Evolutionary conservation across 2,888 invertebrate genomes (phyloP), one percentile per base, ranked within the genome.

Genomic region (Frankliniella fusca): DNA sequence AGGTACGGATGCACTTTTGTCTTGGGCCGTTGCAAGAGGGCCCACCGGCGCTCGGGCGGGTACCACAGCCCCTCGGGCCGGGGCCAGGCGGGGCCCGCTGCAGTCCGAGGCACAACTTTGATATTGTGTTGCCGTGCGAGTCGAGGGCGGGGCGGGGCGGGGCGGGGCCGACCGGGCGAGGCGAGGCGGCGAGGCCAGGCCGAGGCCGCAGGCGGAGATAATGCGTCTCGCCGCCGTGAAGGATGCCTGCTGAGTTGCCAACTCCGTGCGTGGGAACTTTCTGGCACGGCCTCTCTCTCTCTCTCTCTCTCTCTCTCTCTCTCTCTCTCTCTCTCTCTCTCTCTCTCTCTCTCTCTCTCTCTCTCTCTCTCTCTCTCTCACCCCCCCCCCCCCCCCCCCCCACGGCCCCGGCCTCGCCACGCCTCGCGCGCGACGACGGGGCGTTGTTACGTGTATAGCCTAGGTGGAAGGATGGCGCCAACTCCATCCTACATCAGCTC

Each of bases 241-340:
- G 70, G 70, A 76, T 76, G 70, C 70, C 70, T 76, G 70, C 70
- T 23, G 70, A 76, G 70, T 76, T 76, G 70, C 70, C 70, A 76
- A 76, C 70, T 76, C 70, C 70, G 70, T 76, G 70, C 70, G 70
- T 76, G 70, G 70, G 23, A 76, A 76, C 70, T 76, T 76, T 76
- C 70, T 76, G 70, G 23, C 54, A 54, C 54, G n/a, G 23, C n/a
- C 70, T 54, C 54, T 54, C 54, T 12, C 54, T 18, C 54, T 61
- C 61, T 61, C 61, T 61, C 11, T 61, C 61, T 61, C 61, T 61
- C 61, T 61, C 61, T 61, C 61, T 61, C 61, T 61, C 61, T 61
- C 15, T 61, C 61, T 61, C 61, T 61, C 61, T 61, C 61, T 61
- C 15, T 61, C 61, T 61, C 61, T 61, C 61, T 61, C 61, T 61